Evolutionary conservation across 2,797 vertebrate genomes (phyloP).

Genomic region (Danionella dracula): DNA sequence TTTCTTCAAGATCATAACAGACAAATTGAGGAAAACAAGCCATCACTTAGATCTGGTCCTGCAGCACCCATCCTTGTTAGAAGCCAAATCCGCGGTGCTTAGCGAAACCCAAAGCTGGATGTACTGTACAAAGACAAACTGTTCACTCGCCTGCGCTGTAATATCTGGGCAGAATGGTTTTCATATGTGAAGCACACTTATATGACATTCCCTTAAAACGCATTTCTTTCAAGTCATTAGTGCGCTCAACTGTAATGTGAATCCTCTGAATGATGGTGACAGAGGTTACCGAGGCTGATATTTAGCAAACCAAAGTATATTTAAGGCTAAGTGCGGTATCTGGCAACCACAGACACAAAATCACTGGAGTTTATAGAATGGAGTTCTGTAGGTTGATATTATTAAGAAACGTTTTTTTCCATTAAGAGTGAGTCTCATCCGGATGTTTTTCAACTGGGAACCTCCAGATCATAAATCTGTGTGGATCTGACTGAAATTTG

Average conservation of each 20-base stretch:
- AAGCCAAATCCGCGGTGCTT: constrained; percentile 57
- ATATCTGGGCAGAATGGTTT: constrained; percentile 57
- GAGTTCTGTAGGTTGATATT: no score
- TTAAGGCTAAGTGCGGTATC: constrained; percentile 42
- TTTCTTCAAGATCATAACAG: constrained; percentile 51
- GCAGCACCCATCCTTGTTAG: constrained; percentile 53
- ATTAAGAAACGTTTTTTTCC: constrained; percentile 66
- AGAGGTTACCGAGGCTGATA: constrained; percentile 22
- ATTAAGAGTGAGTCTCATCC: constrained; percentile 63
- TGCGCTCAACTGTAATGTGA: not conserved
- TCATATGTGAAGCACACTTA: constrained; percentile 51
- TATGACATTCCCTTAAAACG: constrained; percentile 33
- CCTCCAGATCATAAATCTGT: not conserved
- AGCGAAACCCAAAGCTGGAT: constrained; percentile 60
- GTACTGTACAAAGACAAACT: constrained; percentile 55
- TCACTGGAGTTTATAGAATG: no score
- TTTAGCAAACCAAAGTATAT: constrained; percentile 41
- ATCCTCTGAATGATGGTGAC: constrained; percentile 14
- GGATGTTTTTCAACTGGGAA: constrained; percentile 52
- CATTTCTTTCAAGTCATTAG: constrained; percentile 8
- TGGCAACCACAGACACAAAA: constrained; percentile 44
- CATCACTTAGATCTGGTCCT: constrained; percentile 55
- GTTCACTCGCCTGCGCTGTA: constrained; percentile 53
- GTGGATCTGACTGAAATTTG: no score
- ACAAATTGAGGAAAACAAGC: constrained; percentile 58